Evolutionary conservation across 1,140 invertebrate species (phyloP).

Genomic region (Zaprionus gabonicus): DNA sequence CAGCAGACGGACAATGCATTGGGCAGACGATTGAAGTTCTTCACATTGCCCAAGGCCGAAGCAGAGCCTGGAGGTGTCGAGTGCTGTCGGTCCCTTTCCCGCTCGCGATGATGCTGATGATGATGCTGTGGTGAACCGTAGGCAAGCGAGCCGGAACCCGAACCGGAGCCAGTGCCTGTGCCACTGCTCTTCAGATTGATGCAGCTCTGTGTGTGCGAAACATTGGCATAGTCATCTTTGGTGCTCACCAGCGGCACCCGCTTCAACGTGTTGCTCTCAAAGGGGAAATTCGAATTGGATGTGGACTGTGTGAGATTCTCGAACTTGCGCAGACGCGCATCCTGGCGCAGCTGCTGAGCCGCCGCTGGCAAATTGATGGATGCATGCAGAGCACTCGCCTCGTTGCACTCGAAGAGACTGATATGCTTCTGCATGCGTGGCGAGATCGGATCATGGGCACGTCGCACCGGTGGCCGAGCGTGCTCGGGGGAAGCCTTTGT

Average conservation of each 20-base stretch:
- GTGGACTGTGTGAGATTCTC: constrained; percentile 79
- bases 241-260: constrained; percentile 56
- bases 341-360: constrained; percentile 65
- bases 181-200: constrained; percentile 71
- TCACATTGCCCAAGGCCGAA: neutral
- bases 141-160: constrained; percentile 18
- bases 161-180: constrained; percentile 1
- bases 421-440: constrained; percentile 80
- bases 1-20: constrained; percentile 41
- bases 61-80: neutral
- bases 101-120: constrained; percentile 32
- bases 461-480: constrained; percentile 45
- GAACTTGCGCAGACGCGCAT: constrained; percentile 72
- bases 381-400: constrained; percentile 59
- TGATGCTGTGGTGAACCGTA: constrained; percentile 58
- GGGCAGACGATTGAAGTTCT: constrained; percentile 22
- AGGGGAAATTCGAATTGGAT: constrained; percentile 79
- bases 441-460: constrained; percentile 70
- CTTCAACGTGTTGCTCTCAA: constrained; percentile 78
- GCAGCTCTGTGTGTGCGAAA: constrained; percentile 77
- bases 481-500: constrained; percentile 67
- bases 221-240: constrained; percentile 59
- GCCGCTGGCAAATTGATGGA: constrained; percentile 73
- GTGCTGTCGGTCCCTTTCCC: neutral
- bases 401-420: constrained; percentile 71